Conservation (phyloP, 1,140 invertebrate species). For the Cyphomyrmex costatus region DNA sequence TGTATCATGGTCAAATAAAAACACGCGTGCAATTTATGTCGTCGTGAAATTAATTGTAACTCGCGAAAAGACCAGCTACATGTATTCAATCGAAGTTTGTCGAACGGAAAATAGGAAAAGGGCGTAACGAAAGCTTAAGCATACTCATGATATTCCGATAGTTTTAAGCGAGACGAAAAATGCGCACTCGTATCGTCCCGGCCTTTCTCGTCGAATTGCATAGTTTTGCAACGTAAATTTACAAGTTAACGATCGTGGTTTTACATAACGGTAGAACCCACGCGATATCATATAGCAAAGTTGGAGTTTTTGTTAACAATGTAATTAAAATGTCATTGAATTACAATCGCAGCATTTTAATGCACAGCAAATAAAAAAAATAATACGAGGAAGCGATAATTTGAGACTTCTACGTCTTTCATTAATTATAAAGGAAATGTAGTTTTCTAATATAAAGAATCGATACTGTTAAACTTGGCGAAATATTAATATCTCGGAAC, state of each 20-base stretch:
- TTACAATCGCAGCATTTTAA: background rate
- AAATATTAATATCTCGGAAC: background rate
- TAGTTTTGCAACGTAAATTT: slow-evolving; percentile 26
- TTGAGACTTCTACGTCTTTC: background rate
- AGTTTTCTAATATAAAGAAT: background rate
- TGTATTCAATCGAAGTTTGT: background rate
- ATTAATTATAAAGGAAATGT: background rate
- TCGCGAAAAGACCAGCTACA: background rate
- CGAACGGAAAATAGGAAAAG: slow-evolving; percentile 28
- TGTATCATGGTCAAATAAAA: slow-evolving; percentile 2
- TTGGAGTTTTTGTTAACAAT: slow-evolving; percentile 2
- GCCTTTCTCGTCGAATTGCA: background rate
- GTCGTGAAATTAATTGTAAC: slow-evolving; percentile 15
- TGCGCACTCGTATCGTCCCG: background rate
- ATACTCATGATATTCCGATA: slow-evolving; percentile 9
- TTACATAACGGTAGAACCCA: slow-evolving; percentile 16
- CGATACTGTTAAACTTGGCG: background rate
- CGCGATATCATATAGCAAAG: slow-evolving; percentile 34
- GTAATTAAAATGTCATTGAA: slow-evolving; percentile 21
- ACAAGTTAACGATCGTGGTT: slow-evolving; percentile 35
- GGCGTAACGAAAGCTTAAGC: slow-evolving; percentile 26
- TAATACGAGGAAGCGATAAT: background rate
- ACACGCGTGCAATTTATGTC: slow-evolving; percentile 1
- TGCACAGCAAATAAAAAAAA: background rate
- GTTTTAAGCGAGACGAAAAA: slow-evolving; percentile 23